These are phyloP conservation scores for Tenthredo livida DNA, from an alignment of 2,888 invertebrate species.

Conservation along the genomic window DNA sequence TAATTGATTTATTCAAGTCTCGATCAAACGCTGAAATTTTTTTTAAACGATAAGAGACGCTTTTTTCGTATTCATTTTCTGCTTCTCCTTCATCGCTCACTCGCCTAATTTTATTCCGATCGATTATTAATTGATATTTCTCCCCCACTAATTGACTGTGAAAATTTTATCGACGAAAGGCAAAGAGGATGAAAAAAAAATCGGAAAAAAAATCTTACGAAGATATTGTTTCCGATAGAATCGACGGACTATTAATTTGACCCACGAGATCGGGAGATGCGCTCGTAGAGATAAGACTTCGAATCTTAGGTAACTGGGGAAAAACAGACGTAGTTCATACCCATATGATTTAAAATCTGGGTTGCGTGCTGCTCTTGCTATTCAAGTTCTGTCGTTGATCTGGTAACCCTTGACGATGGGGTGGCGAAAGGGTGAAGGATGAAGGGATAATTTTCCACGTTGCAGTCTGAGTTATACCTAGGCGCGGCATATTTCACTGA, in stretches of 20 bases:
- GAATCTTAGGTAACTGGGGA: not conserved
- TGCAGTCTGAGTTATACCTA: not conserved
- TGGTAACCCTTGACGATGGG: slow-evolving; percentile 24
- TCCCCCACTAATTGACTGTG: too few relatives aligned
- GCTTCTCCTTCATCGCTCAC: too few relatives aligned
- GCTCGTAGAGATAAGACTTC: not conserved
- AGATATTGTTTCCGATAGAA: not conserved
- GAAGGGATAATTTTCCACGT: slow-evolving; percentile 13
- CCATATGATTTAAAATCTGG: not conserved
- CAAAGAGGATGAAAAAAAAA: not conserved
- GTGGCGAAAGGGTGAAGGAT: not conserved
- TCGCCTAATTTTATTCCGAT: too few relatives aligned
- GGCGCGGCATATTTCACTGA: not conserved
- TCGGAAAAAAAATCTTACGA: not conserved
- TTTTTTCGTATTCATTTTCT: too few relatives aligned
- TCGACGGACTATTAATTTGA: not conserved
- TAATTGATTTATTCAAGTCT: too few relatives aligned
- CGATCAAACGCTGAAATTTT: too few relatives aligned
- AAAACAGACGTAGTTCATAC: not conserved
- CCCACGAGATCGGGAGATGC: not conserved
- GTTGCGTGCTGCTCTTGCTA: not conserved
- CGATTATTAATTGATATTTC: too few relatives aligned
- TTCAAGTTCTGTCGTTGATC: slow-evolving; percentile 26
- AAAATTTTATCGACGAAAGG: not conserved
- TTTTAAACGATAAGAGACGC: too few relatives aligned